Evolutionary conservation across 2,797 vertebrate species (phyloP).

Genomic region (Melanotaenia nigrans): DNA sequence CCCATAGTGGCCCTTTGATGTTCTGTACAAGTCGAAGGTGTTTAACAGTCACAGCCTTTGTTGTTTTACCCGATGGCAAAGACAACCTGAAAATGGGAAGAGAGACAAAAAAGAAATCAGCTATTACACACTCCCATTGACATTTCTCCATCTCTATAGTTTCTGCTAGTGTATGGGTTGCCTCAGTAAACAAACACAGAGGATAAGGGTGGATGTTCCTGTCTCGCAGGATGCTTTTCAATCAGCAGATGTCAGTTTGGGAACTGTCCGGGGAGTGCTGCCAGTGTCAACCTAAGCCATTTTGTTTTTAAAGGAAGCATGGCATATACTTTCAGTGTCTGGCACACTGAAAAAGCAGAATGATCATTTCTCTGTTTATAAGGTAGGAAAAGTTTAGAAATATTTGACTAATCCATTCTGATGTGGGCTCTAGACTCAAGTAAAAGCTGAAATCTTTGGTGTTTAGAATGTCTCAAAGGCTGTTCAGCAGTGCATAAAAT

Average conservation of each 20-base stretch:
- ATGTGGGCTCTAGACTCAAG: too few species aligned
- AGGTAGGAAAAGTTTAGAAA: slow-evolving; percentile 7
- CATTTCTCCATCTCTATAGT: slow-evolving; percentile 8
- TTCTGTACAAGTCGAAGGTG: not conserved
- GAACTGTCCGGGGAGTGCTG: slow-evolving; percentile 35
- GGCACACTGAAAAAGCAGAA: slow-evolving; percentile 3
- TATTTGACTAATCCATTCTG: too few species aligned
- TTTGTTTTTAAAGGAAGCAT: slow-evolving; percentile 47
- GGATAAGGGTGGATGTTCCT: slow-evolving; percentile 37
- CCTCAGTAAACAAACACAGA: slow-evolving; percentile 33
- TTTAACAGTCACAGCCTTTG: slow-evolving; percentile 4
- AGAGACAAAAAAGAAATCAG: slow-evolving; percentile 35
- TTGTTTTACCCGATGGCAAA: slow-evolving; percentile 12
- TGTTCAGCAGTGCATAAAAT: not conserved
- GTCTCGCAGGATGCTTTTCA: slow-evolving; percentile 62
- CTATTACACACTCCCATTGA: slow-evolving; percentile 16
- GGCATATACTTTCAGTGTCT: slow-evolving; percentile 28
- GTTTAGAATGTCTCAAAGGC: slow-evolving; percentile 18
- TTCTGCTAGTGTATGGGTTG: slow-evolving; percentile 30
- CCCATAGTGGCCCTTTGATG: not conserved
- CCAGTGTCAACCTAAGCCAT: slow-evolving; percentile 38
- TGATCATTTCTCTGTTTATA: not conserved
- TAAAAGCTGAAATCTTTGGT: slow-evolving; percentile 26
- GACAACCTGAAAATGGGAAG: slow-evolving; percentile 30
- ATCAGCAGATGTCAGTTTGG: slow-evolving; percentile 54